Percentiles rank a stretch among this genome's conserved stretches.
These are phyloP conservation scores for Eudemis profundana DNA, from an alignment of 2,888 invertebrate genomes.

Conservation along the genomic window DNA sequence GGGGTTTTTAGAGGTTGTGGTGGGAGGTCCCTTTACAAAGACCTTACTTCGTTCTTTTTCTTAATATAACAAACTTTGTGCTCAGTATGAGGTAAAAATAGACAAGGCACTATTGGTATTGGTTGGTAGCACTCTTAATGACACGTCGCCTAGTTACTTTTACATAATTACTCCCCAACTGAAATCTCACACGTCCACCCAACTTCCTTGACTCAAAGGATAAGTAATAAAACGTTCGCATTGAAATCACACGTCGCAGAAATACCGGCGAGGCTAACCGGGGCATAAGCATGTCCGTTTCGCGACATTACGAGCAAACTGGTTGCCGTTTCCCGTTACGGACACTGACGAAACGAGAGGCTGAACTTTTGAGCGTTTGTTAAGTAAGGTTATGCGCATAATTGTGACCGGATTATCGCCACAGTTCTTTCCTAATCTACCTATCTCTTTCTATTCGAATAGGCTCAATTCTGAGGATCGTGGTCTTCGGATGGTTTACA, in stretches of 20 bases:
- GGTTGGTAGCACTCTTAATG: no score
- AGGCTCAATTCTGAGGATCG: no score
- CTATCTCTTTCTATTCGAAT: no score
- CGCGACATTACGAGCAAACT: conserved; percentile 32
- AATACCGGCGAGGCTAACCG: conserved; percentile 35
- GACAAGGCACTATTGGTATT: no score
- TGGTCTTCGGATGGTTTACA: no score
- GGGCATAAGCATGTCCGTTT: conserved; percentile 32
- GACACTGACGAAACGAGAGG: conserved; percentile 24
- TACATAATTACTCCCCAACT: not conserved
- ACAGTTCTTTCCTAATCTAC: not conserved
- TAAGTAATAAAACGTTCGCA: conserved; percentile 29
- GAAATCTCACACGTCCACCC: not conserved
- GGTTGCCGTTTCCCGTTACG: conserved; percentile 40
- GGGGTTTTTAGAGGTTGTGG: no score
- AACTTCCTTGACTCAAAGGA: conserved; percentile 22
- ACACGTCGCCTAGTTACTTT: no score
- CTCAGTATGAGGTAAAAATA: no score
- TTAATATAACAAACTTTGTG: no score
- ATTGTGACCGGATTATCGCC: not conserved
- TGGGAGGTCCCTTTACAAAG: no score
- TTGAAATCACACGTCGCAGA: conserved; percentile 9
- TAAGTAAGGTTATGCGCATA: conserved; percentile 5
- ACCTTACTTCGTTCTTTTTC: no score
- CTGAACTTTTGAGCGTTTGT: conserved; percentile 12